Evolutionary conservation across 2,797 vertebrate species (phyloP).

Genomic region (Lycodopsis pacificus): DNA sequence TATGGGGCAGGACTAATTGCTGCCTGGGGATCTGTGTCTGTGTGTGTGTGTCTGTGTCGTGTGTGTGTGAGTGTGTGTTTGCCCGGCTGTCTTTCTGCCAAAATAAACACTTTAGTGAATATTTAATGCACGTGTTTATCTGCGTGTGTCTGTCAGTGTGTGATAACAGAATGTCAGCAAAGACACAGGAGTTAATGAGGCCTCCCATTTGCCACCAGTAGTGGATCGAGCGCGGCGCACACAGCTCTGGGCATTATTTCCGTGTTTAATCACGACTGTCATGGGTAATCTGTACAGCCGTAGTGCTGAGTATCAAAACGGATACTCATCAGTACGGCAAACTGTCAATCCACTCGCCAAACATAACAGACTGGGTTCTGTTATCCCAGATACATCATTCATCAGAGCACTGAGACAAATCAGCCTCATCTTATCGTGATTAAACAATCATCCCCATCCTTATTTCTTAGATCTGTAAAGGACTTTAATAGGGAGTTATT

Average conservation of each 20-base stretch:
- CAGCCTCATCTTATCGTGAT: background rate
- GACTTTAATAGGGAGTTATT: background rate
- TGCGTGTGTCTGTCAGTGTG: conserved; percentile 75
- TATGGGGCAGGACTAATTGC: conserved; percentile 76
- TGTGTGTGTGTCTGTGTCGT: conserved; percentile 17
- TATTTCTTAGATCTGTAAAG: background rate
- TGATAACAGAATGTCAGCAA: conserved; percentile 82
- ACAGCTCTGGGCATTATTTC: conserved; percentile 49
- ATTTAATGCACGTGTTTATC: conserved; percentile 78
- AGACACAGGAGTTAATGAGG: conserved; percentile 80
- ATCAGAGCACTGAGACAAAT: background rate
- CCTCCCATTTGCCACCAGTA: conserved; percentile 55
- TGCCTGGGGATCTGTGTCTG: conserved; percentile 67
- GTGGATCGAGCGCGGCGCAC: conserved; percentile 62
- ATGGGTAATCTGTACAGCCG: conserved; percentile 49
- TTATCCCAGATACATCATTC: background rate
- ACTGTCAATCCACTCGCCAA: conserved; percentile 8
- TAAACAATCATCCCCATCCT: background rate
- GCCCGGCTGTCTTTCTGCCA: conserved; percentile 64
- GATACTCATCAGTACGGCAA: conserved; percentile 26
- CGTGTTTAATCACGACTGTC: conserved; percentile 58
- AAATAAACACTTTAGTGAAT: conserved; percentile 79
- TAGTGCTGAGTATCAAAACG: conserved; percentile 24
- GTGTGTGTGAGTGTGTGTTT: conserved; percentile 35
- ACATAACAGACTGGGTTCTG: background rate